A percentile compares a stretch with the other conserved stretches of the same genome.
Conservation (phyloP, 2,888 invertebrate species). For the Chironomus tentans region DNA sequence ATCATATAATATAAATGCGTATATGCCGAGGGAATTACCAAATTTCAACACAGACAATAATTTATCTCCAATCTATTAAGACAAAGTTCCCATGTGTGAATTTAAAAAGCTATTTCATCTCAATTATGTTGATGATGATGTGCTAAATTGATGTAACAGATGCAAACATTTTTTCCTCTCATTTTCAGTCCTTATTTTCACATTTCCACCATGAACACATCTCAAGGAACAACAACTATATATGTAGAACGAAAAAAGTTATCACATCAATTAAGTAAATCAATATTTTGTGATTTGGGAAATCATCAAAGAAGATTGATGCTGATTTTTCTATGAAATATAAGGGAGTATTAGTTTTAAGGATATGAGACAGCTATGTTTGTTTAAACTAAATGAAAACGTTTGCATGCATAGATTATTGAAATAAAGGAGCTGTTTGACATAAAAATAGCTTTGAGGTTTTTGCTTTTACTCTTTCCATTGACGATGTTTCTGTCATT, state of each 20-base stretch:
- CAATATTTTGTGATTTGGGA: too few species aligned
- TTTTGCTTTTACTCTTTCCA: too few species aligned
- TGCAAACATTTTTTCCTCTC: neutral
- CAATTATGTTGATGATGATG: slow-evolving; percentile 14
- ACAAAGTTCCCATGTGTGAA: slow-evolving; percentile 8
- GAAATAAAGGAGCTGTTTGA: too few species aligned
- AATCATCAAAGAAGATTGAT: too few species aligned
- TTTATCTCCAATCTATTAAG: neutral
- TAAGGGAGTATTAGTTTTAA: neutral
- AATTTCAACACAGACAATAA: neutral
- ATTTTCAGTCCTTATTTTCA: neutral
- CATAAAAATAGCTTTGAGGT: too few species aligned
- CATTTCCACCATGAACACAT: neutral
- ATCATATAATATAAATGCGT: neutral
- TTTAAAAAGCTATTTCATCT: slow-evolving; percentile 20
- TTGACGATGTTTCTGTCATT: too few species aligned
- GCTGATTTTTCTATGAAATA: neutral
- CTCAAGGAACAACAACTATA: too few species aligned
- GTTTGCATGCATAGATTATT: too few species aligned
- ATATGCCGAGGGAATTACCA: neutral
- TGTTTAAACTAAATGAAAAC: too few species aligned
- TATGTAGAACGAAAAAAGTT: too few species aligned
- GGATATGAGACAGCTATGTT: neutral
- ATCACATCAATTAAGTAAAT: too few species aligned
- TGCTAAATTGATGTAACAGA: slow-evolving; percentile 1